phyloP scores from a whole-genome alignment of 2,888 invertebrate genomes.

The Eupithecia centaureata region DNA sequence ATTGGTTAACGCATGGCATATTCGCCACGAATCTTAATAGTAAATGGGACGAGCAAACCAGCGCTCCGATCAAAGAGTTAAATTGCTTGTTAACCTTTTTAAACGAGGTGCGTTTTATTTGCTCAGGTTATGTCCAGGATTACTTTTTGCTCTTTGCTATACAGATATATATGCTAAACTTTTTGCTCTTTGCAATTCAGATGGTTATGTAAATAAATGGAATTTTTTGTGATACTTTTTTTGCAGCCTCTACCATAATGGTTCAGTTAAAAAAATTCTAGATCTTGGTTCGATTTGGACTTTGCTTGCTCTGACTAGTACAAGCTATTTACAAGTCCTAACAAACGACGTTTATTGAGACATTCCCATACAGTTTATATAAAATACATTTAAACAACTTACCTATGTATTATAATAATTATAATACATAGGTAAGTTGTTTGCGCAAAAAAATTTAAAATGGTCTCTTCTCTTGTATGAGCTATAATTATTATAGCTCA shows the following conservation, averaged over 20 bases:
- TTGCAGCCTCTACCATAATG: background rate
- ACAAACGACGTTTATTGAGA: too few species aligned
- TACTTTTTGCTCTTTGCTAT: background rate
- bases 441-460: too few species aligned
- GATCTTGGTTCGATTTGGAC: too few species aligned
- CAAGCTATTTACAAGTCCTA: too few species aligned
- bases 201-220: background rate
- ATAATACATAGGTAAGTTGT: too few species aligned
- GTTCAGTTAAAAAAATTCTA: background rate
- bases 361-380: too few species aligned
- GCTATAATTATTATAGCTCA: too few species aligned
- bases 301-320: too few species aligned
- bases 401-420: too few species aligned
- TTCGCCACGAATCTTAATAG: background rate
- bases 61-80: background rate
- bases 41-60: background rate
- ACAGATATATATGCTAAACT: too few species aligned
- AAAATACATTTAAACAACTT: too few species aligned
- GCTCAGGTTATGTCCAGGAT: background rate
- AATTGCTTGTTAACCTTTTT: constrained; percentile 1
- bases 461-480: too few species aligned
- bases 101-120: background rate
- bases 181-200: background rate
- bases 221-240: background rate
- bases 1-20: background rate